Conservation (phyloP, 2,113 vertebrate genomes). For the Andinoacara biseriatus region DNA sequence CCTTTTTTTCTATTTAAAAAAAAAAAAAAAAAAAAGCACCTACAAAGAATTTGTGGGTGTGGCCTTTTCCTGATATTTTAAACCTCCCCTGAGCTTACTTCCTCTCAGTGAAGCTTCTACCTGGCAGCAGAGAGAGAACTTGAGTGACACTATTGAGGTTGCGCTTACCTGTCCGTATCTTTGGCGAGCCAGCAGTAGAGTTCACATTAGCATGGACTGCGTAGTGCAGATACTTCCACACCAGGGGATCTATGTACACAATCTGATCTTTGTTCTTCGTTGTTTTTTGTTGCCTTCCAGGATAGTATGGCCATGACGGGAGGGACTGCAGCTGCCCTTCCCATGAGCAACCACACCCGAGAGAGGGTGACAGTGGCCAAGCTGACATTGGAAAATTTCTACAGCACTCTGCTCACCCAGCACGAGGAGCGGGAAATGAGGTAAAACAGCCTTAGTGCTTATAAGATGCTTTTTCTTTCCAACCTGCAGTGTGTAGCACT, state of each 20-base stretch:
- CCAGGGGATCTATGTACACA: not conserved
- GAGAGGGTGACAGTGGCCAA: constrained; percentile 98
- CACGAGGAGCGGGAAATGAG: constrained; percentile 98
- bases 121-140: not conserved
- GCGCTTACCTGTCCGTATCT: not conserved
- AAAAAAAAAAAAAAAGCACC: not conserved
- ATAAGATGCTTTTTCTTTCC: not conserved
- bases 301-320: constrained; percentile 96
- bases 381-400: constrained; percentile 97
- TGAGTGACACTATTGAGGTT: not conserved
- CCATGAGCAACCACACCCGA: constrained; percentile 99
- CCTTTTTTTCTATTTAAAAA: not conserved
- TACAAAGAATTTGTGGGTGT: not conserved
- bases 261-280: not conserved
- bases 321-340: constrained; percentile 88
- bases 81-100: not conserved
- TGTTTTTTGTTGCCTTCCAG: constrained; percentile 56
- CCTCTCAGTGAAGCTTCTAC: not conserved
- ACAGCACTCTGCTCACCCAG: constrained; percentile 97
- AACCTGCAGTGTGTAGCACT: not conserved
- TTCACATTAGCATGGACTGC: not conserved
- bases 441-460: constrained; percentile 62
- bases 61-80: not conserved
- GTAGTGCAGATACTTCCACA: not conserved
- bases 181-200: not conserved